Conservation (phyloP, 1,140 invertebrate species). For the Apocrypta bakeri region DNA sequence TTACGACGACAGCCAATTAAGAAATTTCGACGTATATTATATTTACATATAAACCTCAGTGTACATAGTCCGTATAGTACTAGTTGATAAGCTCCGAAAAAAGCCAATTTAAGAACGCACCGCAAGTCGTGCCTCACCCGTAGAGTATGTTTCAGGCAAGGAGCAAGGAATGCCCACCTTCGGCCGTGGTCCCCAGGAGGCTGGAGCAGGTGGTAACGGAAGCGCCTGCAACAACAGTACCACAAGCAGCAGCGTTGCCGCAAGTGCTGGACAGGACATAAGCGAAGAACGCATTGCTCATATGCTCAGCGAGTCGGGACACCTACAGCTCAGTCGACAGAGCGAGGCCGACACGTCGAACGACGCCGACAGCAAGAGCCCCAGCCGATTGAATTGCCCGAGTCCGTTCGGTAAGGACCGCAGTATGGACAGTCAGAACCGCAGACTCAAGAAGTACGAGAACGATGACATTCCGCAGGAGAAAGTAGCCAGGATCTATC, state of each 20-base stretch:
- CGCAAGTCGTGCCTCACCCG: conserved; percentile 74
- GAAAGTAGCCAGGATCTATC: conserved; percentile 97
- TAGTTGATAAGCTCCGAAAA: conserved; percentile 37
- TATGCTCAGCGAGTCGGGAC: conserved; percentile 93
- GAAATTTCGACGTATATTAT: too few relatives aligned
- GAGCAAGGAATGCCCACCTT: conserved; percentile 85
- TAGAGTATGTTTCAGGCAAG: conserved; percentile 83
- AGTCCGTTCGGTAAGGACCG: conserved; percentile 83
- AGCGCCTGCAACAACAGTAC: conserved; percentile 6
- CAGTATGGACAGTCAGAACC: conserved; percentile 78
- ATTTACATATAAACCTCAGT: not conserved
- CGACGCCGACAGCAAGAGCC: conserved; percentile 83
- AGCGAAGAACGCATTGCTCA: conserved; percentile 95
- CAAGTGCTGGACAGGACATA: conserved; percentile 78
- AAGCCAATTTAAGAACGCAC: conserved; percentile 50
- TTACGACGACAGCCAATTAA: too few relatives aligned
- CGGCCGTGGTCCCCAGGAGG: conserved; percentile 81
- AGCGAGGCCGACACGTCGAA: conserved; percentile 65
- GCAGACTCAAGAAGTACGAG: conserved; percentile 88
- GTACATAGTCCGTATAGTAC: not conserved
- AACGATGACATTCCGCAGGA: conserved; percentile 97
- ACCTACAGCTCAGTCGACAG: conserved; percentile 69
- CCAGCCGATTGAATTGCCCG: conserved; percentile 81
- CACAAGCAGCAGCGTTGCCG: conserved; percentile 40
- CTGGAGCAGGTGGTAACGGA: conserved; percentile 58